Conservation (phyloP, 1,140 invertebrate species). For the Leguminivora glycinivorella region DNA sequence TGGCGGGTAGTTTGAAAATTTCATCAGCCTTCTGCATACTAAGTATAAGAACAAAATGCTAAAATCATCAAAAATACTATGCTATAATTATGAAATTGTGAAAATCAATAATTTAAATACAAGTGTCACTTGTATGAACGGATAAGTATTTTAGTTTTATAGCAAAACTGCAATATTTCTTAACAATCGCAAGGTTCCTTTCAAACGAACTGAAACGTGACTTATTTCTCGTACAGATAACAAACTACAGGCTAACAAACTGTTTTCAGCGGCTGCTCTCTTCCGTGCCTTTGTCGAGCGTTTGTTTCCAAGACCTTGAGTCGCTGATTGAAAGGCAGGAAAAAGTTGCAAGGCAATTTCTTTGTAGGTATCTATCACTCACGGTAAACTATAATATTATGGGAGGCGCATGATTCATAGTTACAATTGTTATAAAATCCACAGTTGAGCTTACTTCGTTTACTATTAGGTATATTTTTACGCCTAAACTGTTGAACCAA, state of each 20-base stretch:
- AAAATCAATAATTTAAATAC: background rate
- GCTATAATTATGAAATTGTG: no score
- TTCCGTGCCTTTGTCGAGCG: slow-evolving; percentile 14
- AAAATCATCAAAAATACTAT: no score
- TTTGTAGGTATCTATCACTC: no score
- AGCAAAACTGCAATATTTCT: background rate
- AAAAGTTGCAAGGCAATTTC: slow-evolving; percentile 8
- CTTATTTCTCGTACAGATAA: slow-evolving; percentile 18
- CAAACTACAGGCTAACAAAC: slow-evolving; percentile 8
- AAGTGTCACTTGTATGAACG: background rate
- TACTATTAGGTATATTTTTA: no score
- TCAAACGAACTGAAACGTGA: background rate
- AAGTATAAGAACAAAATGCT: no score
- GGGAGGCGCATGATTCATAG: no score
- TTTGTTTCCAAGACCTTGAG: slow-evolving; percentile 11
- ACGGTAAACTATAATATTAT: no score
- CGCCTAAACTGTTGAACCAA: no score
- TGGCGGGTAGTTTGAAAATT: no score
- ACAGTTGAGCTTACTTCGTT: no score
- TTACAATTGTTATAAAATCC: no score
- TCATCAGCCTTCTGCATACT: no score
- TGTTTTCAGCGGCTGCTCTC: background rate
- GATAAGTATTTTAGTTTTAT: background rate
- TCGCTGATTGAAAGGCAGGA: slow-evolving; percentile 21
- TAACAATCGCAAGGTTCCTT: background rate